Evolutionary conservation across 2,888 invertebrate species (phyloP), one percentile per base, ranked within the genome.

Genomic region (Dryomyza anilis): DNA sequence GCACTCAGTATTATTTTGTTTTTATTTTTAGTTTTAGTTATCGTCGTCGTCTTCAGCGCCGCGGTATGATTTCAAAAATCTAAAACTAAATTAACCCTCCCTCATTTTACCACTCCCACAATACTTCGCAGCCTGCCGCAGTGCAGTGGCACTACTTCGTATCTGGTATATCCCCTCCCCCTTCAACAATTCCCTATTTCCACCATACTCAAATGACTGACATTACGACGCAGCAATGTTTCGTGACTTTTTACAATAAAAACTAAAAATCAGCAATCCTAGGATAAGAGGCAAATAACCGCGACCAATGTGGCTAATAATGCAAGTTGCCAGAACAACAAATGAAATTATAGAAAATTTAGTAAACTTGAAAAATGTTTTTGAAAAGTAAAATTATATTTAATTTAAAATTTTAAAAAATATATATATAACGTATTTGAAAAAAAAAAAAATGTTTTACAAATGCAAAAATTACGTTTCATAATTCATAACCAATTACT

Each of bases 201-300:
- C 33, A 39, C 14, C 16, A 27, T 52, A 25, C 19, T 36, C 55
- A 43, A 56, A 63, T 43, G 56, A 55, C 63, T 56, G 56, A 56
- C 55, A 56, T 55, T 63, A 56, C 63, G 63, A 23, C 63, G 55
- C 55, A 36, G 33, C 33, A 62, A 43, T 46, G 46, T 63, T 63
- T 63, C 63, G 55, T 63, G 63, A 63, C 63, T 63, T 63, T 55
- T 21, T 45, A 62, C 62, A 62, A 62, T 62, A 62, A 53, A 53
- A 52, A 62, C 29, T 19, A 33, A 16, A n/a, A n/a, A n/a, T n/a
- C n/a, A n/a, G n/a, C n/a, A n/a, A 7, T 36, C 21, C 3, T n/a
- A 39, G 56, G 14, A 56, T 23, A 21, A 46, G 45, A 46, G 50
- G 50, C 50, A 59, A 59, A 59, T 48, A 59, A 59, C 48, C 46